Conservation (phyloP, 2,888 invertebrate genomes). For the Drosophila mettleri region DNA sequence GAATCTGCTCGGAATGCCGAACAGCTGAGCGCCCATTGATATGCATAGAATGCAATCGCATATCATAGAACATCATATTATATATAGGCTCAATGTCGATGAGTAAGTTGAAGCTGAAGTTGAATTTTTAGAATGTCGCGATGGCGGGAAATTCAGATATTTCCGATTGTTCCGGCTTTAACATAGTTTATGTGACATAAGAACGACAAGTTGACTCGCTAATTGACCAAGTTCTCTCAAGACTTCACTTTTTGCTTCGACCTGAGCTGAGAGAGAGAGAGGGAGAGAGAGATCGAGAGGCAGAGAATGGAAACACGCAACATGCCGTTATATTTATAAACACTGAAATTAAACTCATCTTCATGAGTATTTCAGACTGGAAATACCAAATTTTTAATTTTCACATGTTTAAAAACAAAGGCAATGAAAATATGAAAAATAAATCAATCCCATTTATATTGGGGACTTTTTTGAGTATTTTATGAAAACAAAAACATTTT, state of each 20-base stretch:
- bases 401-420: background rate
- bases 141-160: conserved; percentile 37
- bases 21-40: conserved; percentile 40
- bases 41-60: conserved; percentile 55
- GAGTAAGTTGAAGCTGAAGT: conserved; percentile 42
- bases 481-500: background rate
- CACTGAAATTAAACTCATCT: background rate
- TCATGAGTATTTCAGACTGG: background rate
- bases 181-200: background rate
- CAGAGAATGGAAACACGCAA: background rate
- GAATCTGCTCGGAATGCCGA: conserved; percentile 55
- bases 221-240: background rate
- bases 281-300: too few relatives aligned
- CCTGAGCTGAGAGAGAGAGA: background rate
- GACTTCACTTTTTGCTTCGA: conserved; percentile 8
- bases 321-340: conserved; percentile 6
- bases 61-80: conserved; percentile 21
- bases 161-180: conserved; percentile 44
- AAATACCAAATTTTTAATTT: background rate
- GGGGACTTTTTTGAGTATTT: background rate
- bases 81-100: conserved; percentile 27
- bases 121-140: conserved; percentile 43
- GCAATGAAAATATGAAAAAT: background rate
- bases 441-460: background rate
- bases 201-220: background rate